These are phyloP conservation scores for Chamaetylas fuelleborni DNA, from an alignment of 2,113 vertebrate species.

Conservation along the genomic window DNA sequence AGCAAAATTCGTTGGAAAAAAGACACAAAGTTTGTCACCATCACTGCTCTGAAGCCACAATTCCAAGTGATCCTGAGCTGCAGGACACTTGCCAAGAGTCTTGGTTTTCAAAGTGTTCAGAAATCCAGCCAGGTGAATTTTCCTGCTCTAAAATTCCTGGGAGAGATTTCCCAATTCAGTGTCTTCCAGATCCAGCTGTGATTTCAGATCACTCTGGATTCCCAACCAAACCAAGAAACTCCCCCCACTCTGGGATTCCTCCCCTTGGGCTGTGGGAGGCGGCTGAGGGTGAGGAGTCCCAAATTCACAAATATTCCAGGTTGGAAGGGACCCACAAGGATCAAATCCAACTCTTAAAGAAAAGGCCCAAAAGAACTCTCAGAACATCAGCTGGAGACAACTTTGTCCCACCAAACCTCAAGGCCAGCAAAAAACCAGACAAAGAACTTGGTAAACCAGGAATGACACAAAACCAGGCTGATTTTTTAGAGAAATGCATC, in stretches of 20 bases:
- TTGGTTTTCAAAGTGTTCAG: neutral
- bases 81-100: neutral
- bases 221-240: neutral
- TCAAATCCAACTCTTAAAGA: neutral
- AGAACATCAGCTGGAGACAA: neutral
- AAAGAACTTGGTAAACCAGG: neutral
- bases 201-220: neutral
- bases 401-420: neutral
- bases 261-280: accelerated
- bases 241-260: neutral
- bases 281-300: neutral
- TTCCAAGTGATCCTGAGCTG: neutral
- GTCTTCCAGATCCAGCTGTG: neutral
- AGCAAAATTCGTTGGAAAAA: neutral
- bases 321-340: neutral
- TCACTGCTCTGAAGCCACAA: neutral
- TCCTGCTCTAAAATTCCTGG: neutral
- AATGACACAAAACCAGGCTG: neutral
- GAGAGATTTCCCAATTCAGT: neutral
- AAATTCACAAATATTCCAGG: neutral
- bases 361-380: neutral
- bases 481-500: neutral
- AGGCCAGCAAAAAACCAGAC: neutral
- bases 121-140: neutral
- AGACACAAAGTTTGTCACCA: neutral